A percentile compares a stretch with the other conserved stretches of the same genome.
These are phyloP conservation scores for Pogonocherus hispidulus DNA, from an alignment of 2,888 invertebrate species.

Conservation along the genomic window DNA sequence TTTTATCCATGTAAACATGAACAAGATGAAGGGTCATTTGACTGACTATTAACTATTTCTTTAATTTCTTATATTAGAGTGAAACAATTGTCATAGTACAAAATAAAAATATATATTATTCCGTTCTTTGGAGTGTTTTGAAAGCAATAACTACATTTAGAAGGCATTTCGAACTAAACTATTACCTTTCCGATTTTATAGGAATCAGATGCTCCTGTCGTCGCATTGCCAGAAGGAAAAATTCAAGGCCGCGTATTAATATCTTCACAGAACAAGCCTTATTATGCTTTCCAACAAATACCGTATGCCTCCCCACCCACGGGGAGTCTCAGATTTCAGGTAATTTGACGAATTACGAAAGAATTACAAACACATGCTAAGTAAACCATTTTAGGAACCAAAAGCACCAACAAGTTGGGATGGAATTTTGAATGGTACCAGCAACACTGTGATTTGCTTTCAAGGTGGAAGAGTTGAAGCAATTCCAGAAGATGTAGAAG, in stretches of 20 bases:
- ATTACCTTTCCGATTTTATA: too few species aligned
- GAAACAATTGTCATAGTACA: too few species aligned
- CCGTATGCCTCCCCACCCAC: slow-evolving; percentile 30
- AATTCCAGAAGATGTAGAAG: not conserved
- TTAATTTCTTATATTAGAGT: too few species aligned
- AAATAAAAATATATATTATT: too few species aligned
- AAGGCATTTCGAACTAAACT: too few species aligned
- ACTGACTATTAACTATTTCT: too few species aligned
- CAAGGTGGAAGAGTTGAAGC: not conserved
- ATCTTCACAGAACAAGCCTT: not conserved
- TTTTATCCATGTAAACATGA: too few species aligned
- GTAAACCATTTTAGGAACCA: slow-evolving; percentile 15
- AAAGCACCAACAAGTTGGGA: slow-evolving; percentile 13
- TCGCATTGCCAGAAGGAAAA: slow-evolving; percentile 16
- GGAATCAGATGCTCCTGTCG: not conserved
- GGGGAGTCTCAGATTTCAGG: slow-evolving; percentile 24
- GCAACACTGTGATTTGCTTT: slow-evolving; percentile 21
- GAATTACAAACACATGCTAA: not conserved
- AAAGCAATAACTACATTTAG: too few species aligned
- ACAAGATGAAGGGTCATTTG: too few species aligned
- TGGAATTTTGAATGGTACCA: slow-evolving; percentile 6
- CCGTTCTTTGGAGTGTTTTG: too few species aligned
- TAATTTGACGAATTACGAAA: slow-evolving; percentile 8
- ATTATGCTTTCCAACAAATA: slow-evolving; percentile 39
- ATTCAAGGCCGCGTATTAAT: slow-evolving; percentile 5